Percentiles rank a stretch among this genome's conserved stretches.
These are phyloP conservation scores for Muntiacus muntjak DNA, from an alignment of 2,113 vertebrate species.

Conservation along the genomic window DNA sequence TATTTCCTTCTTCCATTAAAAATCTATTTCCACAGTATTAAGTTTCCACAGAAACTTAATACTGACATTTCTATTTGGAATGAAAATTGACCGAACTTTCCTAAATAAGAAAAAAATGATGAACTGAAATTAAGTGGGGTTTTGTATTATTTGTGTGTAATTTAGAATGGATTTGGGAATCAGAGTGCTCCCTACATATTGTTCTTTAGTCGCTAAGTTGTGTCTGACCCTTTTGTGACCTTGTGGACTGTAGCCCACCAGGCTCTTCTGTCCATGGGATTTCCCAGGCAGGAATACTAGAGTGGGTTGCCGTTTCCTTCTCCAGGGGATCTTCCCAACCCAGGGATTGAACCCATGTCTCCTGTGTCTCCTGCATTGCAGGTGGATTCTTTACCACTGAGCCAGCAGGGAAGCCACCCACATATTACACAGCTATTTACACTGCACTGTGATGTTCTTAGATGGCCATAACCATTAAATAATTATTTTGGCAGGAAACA, in stretches of 20 bases:
- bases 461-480: background rate
- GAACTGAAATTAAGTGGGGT: background rate
- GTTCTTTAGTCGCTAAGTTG: background rate
- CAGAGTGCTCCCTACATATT: background rate
- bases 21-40: background rate
- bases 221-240: background rate
- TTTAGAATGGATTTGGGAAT: background rate
- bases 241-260: background rate
- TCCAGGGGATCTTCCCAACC: background rate
- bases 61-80: conserved; percentile 1
- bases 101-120: background rate
- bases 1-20: conserved; percentile 8
- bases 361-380: background rate
- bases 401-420: background rate
- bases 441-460: background rate
- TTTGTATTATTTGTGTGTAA: background rate
- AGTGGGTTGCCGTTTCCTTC: background rate
- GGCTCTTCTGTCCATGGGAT: background rate
- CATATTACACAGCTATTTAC: background rate
- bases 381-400: background rate
- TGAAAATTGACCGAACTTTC: background rate
- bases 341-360: background rate
- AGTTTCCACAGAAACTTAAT: background rate
- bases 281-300: background rate
- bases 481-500: background rate